Conservation (phyloP, 2,113 vertebrate genomes). For the Paradisaea rubra region DNA sequence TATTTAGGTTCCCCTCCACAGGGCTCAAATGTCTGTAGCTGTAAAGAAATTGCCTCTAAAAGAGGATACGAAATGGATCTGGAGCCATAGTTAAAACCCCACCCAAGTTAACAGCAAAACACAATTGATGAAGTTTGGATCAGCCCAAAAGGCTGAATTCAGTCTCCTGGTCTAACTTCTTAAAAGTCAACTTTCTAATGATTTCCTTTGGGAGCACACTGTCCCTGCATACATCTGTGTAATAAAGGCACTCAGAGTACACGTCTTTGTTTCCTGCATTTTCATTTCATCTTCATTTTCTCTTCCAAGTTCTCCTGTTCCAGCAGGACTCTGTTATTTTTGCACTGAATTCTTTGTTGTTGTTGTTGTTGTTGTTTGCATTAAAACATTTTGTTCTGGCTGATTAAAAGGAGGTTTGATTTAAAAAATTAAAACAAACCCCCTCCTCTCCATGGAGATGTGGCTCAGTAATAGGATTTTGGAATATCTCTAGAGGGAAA, state of each 20-base stretch:
- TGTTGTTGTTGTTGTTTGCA: not conserved
- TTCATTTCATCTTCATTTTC: constrained; percentile 9
- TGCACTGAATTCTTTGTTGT: not conserved
- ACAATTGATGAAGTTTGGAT: not conserved
- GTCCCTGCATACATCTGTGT: not conserved
- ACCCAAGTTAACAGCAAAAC: not conserved
- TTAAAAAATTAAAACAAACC: not conserved
- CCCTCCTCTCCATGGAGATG: not conserved
- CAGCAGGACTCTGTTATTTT: not conserved
- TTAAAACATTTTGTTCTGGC: not conserved
- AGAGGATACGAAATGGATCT: not conserved
- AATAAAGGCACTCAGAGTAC: not conserved
- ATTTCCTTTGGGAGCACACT: constrained; percentile 7
- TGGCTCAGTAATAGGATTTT: constrained; percentile 40
- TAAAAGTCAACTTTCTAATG: not conserved
- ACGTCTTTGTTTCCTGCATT: not conserved
- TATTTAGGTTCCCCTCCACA: not conserved
- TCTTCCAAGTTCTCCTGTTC: not conserved
- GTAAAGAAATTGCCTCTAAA: not conserved
- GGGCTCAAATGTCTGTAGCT: not conserved
- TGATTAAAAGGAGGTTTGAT: constrained; percentile 43
- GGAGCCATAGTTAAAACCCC: not conserved
- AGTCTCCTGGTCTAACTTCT: not conserved
- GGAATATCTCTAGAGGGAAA: constrained; percentile 47
- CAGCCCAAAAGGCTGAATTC: not conserved